Conservation (phyloP, 2,113 vertebrate species). For the Ancistrus triradiatus region DNA sequence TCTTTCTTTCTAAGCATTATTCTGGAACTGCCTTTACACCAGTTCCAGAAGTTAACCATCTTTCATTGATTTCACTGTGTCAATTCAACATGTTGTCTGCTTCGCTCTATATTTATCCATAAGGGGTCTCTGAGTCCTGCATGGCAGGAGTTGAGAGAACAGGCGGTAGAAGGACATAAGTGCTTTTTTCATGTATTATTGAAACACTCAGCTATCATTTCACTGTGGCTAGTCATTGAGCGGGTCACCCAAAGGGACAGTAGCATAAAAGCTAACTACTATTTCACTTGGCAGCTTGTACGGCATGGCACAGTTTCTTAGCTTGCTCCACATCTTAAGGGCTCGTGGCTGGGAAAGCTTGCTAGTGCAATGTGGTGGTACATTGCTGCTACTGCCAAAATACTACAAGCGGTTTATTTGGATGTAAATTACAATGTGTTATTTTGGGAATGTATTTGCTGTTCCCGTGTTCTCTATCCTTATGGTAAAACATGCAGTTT, state of each 20-base stretch:
- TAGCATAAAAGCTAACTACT: conserved; percentile 1
- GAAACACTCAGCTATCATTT: conserved; percentile 15
- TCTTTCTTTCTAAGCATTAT: too few species aligned
- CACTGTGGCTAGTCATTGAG: neutral
- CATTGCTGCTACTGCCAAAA: conserved; percentile 14
- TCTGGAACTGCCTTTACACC: too few species aligned
- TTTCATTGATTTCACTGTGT: too few species aligned
- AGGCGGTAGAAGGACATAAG: conserved; percentile 23
- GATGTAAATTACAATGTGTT: conserved; percentile 12
- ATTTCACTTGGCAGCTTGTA: conserved; percentile 32
- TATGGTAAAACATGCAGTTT: too few species aligned
- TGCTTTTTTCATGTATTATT: conserved; percentile 33
- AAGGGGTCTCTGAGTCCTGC: conserved; percentile 18
- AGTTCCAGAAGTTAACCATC: too few species aligned
- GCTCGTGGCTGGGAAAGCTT: conserved; percentile 4
- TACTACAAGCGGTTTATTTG: neutral
- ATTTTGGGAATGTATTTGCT: neutral
- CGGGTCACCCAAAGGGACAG: conserved; percentile 8
- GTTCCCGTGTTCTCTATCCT: too few species aligned
- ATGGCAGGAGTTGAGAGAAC: conserved; percentile 7
- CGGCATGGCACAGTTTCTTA: neutral
- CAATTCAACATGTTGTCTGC: too few species aligned
- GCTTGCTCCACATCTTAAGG: conserved; percentile 11
- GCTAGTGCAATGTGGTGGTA: neutral
- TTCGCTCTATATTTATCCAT: too few species aligned